Base-by-base conservation (phyloP, 2,113 vertebrate species). In the Strigops habroptila region DNA sequence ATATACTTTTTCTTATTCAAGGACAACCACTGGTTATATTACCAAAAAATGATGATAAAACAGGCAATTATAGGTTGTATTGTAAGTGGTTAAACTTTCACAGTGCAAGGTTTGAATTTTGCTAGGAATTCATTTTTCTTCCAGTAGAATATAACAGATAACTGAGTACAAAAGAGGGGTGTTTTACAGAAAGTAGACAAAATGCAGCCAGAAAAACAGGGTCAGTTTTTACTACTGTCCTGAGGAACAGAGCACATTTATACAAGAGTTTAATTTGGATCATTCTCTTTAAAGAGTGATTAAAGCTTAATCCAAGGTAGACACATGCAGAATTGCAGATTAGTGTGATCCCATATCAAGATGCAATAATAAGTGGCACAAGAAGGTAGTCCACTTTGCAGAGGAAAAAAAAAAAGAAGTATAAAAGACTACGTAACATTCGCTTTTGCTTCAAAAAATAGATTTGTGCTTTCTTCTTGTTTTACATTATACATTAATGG, bases 1-100 rank as follows among this genome's bases (percentile, higher is more conserved):
- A 53, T 64, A 44, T 17, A 92, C 91, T 93, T 89, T 94, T 82
- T 62, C 62, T 77, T 69, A 65, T n/a, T 53, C 78, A 92, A 92
- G 75, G 90, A 57, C 49, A 86, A 91, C 28, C 18, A 7, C 28
- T 33, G 23, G 27, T 14, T 91, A 76, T 88, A 70, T 70, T 69
- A 77, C 37, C 18, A 73, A 93, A 93, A 91, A 92, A 80, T 25
- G 3, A 76, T 63, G 57, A 95, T 73, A 46, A 75, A 94, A 92
- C 74, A 84, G 53, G 39, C 39, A 80, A 82, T 91, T 91, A 60
- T 7, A 17, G 10, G 5, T 33, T 76, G 22, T 37, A 62, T 14
- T 67, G 19, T 41, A 46, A 63, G 67, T 41, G 46, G 49, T 71
- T 85, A 63, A 94, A 90, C 19, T 67, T 67, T 22, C 41, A 46